These are phyloP conservation scores for Nanger granti DNA, from an alignment of 2,113 vertebrate genomes.

Conservation along the genomic window DNA sequence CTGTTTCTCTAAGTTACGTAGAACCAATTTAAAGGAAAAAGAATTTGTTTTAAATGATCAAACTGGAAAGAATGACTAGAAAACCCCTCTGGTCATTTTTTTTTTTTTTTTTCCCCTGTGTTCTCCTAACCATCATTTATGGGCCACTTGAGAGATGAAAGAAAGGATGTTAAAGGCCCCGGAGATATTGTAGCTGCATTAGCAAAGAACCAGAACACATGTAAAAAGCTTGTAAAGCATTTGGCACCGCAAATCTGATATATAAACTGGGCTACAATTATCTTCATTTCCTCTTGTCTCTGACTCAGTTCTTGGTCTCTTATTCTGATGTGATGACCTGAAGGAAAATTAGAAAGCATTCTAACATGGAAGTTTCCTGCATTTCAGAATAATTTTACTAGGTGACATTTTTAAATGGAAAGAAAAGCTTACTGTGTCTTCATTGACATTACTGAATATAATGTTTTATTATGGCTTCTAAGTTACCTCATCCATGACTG, in stretches of 20 bases:
- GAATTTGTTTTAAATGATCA: conserved; percentile 44
- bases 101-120: not conserved
- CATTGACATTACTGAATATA: not conserved
- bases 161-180: conserved; percentile 37
- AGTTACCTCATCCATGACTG: not conserved
- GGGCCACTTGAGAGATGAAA: conserved; percentile 19
- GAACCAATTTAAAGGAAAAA: conserved; percentile 30
- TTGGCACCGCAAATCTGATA: conserved; percentile 17
- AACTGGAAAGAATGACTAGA: conserved; percentile 61
- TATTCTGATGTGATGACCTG: not conserved
- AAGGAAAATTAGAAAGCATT: conserved; percentile 20
- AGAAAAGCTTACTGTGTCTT: not conserved
- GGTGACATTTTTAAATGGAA: not conserved
- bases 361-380: not conserved
- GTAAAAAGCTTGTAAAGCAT: conserved; percentile 6
- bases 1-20: conserved; percentile 37
- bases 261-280: not conserved
- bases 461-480: not conserved
- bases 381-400: not conserved
- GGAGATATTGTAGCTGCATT: conserved; percentile 34
- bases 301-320: conserved; percentile 7
- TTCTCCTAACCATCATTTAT: conserved; percentile 54
- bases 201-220: conserved; percentile 30
- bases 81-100: not conserved
- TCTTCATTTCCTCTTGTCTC: not conserved